Base-by-base conservation (phyloP, 2,797 vertebrate genomes). In the Limosa lapponica region DNA sequence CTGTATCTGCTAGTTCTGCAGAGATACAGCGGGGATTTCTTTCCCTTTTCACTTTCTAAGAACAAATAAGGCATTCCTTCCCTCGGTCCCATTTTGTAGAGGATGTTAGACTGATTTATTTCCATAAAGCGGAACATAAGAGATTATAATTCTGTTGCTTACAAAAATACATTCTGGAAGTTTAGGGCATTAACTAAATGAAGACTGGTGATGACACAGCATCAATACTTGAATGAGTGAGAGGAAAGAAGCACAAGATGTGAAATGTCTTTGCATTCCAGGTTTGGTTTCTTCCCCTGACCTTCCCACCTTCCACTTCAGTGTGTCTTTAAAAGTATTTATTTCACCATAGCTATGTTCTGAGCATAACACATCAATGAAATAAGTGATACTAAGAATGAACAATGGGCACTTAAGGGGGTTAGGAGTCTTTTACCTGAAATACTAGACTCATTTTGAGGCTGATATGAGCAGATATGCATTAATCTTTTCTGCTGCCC, bases 381-480 rank as follows among this genome's bases (percentile, higher is more conserved):
- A 90, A 89, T 85, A 91, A 87, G 51, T 48, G 71, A 61, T 72
- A 41, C 44, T 95, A 84, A 84, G 73, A 84, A 84, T 88, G 89
- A 94, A 75, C 78, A 72, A 69, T 82, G 65, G 61, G 66, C 32
- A 39, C 86, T 87, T 61, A 44, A 49, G 39, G 55, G 34, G 5
- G 14, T 92, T 75, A 61, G 43, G 83, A 91, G 67, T 64, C 41
- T 90, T 82, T 69, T 59, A 58, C 27, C 54, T 94, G 89, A 82
- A 87, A 80, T 66, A 80, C 27, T 82, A 46, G 54, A 6, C 71
- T 92, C 27, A 24, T 79, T 89, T 61, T 57, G 62, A 84, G 59
- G 36, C 55, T 72, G 51, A 34, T 69, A 22, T 4, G 55, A 85
- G 64, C 46, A 89, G 73, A 62, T 59, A 46, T 3, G 11, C 55